Base-by-base conservation (phyloP, 2,888 invertebrate species). In the Cenopis cana region DNA sequence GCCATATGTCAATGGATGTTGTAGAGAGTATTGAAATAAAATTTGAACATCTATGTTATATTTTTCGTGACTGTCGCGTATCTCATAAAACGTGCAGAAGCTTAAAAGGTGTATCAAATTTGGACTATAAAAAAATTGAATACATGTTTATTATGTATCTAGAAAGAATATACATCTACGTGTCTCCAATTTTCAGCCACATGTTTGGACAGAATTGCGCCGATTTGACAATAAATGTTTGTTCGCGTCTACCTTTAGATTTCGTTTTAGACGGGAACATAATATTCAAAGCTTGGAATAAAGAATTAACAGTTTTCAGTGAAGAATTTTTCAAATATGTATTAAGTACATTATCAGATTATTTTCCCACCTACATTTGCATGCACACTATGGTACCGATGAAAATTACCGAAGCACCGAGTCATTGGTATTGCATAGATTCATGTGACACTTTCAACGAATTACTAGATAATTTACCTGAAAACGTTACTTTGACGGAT, bases 121-220 rank as follows among this genome's bases (percentile, higher is more conserved):
- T 85, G 49, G 76, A 84, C 71, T 85, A 76, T 59, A 73, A 76
- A 50, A 73, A 81, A 56, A 66, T 85, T 1, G 85, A 85, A 73
- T 85, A 82, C 59, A 82, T 85, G 29, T 84, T 82, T 56, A 76
- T 85, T 0, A 84, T 85, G 83, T 82, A 82, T 68, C 77, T 82
- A 41, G 82, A 83, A 68, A 78, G 72, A 68, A 83, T 85, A 29
- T 73, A 76, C 12, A 78, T 85, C 17, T 85, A 83, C 20, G 77
- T 78, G 5, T 85, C 85, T 0, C 84, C 85, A 5, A 41, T 80
- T 8, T 80, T 85, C 49, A 69, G 74, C 10, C 65, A 68, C 10
- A 64, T 81, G 49, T 85, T 85, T 52, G 68, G 62, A 33, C 70
- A 74, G 1, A 76, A 71, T 46, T 83, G 83, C 57, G 76, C 77